Base-by-base conservation (phyloP, 1,140 invertebrate species). In the Drosophila hydei region DNA sequence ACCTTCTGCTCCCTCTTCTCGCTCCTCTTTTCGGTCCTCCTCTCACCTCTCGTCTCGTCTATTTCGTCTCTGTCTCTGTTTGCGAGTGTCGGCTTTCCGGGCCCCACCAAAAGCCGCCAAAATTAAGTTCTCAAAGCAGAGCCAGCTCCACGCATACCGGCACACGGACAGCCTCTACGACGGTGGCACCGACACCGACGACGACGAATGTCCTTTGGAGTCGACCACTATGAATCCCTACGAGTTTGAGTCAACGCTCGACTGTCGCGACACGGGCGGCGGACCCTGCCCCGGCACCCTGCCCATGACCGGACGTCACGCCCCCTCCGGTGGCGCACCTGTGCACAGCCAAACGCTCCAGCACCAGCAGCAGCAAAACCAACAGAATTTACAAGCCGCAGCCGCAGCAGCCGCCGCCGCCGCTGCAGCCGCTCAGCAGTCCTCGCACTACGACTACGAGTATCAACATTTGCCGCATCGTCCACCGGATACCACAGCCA, bases 121-220 rank as follows among this genome's bases (percentile, higher is more conserved):
- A 79, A 91, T 91, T 91, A 91, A 91, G 89, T 91, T 91, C 89
- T 91, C 89, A 77, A 91, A 91, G 89, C 89, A 91, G 76, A 83
- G 87, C 72, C 71, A 81, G 33, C 88, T 88, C 61, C 88, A 90
- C 79, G 89, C 89, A 76, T 91, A 89, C 89, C 89, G 89, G 76
- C 89, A 91, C 75, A 88, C 89, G 80, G 89, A 91, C 81, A 91
- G 89, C 73, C 83, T 91, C 79, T 91, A 91, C 89, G 89, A 91
- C 89, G 89, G 89, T 87, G 89, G 89, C 90, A 91, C 89, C 75
- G 90, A 91, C 72, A 91, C 89, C 76, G 89, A 91, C 90, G 89
- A 91, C 89, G 89, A 91, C 90, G 90, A 91, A 91, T 91, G 90
- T 91, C 90, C 90, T 56, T 84, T 91, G 88, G 90, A 91, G 71